A percentile compares a stretch with the other conserved stretches of the same genome.
phyloP scores from a whole-genome alignment of 2,888 invertebrate species.

The Ichneumon xanthorius region DNA sequence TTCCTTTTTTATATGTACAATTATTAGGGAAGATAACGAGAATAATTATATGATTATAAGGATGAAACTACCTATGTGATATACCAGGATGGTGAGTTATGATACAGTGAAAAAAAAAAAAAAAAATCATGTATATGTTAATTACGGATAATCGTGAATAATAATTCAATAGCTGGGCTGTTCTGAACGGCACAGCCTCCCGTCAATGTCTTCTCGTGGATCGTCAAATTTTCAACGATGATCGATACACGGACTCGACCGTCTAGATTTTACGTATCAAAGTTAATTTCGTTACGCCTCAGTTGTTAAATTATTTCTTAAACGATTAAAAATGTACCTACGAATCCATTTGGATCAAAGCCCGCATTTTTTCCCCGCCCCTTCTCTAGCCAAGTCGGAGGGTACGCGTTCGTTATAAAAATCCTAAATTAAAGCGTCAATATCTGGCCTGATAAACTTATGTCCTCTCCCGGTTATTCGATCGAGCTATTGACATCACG shows the following conservation, averaged over 20 bases:
- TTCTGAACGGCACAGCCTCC: constrained; percentile 27
- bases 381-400: neutral
- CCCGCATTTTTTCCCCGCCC: constrained; percentile 9
- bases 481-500: constrained; percentile 24
- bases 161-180: constrained; percentile 41
- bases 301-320: neutral
- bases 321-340: constrained; percentile 41
- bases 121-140: constrained; percentile 37
- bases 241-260: neutral
- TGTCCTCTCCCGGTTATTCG: neutral
- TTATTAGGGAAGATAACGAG: constrained; percentile 40
- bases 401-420: constrained; percentile 43
- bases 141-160: constrained; percentile 54
- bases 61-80: constrained; percentile 34
- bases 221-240: no score
- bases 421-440: constrained; percentile 44
- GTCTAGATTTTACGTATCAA: constrained; percentile 18
- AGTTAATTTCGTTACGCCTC: constrained; percentile 16
- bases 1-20: constrained; percentile 55
- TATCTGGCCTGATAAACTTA: constrained; percentile 11
- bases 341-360: constrained; percentile 31
- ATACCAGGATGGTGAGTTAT: constrained; percentile 26
- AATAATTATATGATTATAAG: constrained; percentile 39
- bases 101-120: constrained; percentile 38
- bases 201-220: constrained; percentile 27